These are phyloP conservation scores for Megaustenia siamemsis DNA, from an alignment of 2,888 invertebrate species.

Conservation along the genomic window DNA sequence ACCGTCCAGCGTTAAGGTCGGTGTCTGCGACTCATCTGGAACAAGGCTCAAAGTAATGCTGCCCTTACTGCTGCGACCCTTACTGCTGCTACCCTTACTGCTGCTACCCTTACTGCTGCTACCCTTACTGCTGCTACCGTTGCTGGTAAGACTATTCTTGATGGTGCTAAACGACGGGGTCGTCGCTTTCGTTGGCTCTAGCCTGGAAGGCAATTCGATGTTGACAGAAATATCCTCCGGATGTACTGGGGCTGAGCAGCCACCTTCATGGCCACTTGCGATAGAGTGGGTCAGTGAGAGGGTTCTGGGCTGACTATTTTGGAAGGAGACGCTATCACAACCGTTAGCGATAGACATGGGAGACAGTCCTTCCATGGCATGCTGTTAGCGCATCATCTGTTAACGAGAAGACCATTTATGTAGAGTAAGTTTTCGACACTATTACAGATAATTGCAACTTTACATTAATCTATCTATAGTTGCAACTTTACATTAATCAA, in stretches of 20 bases:
- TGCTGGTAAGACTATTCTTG: not conserved
- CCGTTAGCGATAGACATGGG: conserved; percentile 15
- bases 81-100: not conserved
- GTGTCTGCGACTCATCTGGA: not conserved
- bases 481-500: too few species aligned
- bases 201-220: not conserved
- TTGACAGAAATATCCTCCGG: not conserved
- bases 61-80: not conserved
- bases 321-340: not conserved
- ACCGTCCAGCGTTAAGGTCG: not conserved
- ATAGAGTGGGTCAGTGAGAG: not conserved
- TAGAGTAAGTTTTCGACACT: too few species aligned
- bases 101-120: not conserved
- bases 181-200: not conserved
- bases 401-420: not conserved
- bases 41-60: not conserved
- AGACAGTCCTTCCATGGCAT: conserved; percentile 24
- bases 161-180: not conserved
- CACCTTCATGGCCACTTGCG: not conserved
- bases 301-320: not conserved
- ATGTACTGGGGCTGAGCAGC: not conserved
- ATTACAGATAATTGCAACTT: too few species aligned
- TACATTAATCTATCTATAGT: too few species aligned
- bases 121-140: not conserved
- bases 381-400: conserved; percentile 17